Evolutionary conservation across 2,888 invertebrate species (phyloP).

Genomic region (Allolobophora icterica): DNA sequence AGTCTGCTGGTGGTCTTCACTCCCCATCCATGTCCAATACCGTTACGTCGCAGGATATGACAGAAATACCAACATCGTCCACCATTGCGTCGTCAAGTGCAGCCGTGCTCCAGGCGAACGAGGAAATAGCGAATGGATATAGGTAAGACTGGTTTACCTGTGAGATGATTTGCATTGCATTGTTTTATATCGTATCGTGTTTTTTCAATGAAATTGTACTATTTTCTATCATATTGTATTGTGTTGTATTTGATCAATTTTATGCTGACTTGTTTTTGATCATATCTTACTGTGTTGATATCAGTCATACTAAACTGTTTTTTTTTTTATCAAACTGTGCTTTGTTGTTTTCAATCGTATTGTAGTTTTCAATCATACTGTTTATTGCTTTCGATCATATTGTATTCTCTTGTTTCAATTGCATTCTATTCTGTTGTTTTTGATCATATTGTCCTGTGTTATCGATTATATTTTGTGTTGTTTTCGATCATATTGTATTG

Average conservation of each 20-base stretch:
- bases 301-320: too few relatives aligned
- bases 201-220: neutral
- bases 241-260: neutral
- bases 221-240: neutral
- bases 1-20: neutral
- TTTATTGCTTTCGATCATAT: too few relatives aligned
- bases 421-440: neutral
- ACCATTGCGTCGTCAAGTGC: neutral
- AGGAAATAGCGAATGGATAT: constrained; percentile 63
- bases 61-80: constrained; percentile 19
- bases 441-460: neutral
- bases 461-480: neutral
- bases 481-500: too few relatives aligned
- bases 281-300: too few relatives aligned
- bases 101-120: constrained; percentile 46
- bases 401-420: neutral
- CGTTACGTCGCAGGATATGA: neutral
- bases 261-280: neutral
- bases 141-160: constrained; percentile 50
- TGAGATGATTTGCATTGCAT: neutral
- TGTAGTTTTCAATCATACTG: too few relatives aligned
- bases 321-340: too few relatives aligned
- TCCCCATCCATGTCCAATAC: neutral
- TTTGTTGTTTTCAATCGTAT: too few relatives aligned
- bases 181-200: neutral